Percentiles rank a stretch among this genome's conserved stretches.
These are phyloP conservation scores for Prionailurus bengalensis DNA, from an alignment of 2,113 vertebrate species.

Conservation along the genomic window DNA sequence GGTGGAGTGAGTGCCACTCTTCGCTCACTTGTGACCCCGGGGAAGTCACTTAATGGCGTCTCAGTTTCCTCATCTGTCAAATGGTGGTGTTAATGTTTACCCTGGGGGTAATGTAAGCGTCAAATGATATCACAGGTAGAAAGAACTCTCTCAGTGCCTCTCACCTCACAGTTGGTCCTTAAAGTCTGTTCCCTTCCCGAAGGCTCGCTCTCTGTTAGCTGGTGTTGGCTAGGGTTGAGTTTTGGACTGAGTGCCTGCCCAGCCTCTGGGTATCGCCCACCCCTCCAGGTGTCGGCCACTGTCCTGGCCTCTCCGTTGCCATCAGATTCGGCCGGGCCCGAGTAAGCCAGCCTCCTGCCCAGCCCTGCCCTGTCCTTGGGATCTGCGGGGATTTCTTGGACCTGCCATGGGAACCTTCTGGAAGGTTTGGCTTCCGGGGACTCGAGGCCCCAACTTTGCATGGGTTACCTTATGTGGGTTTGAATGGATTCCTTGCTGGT, in stretches of 20 bases:
- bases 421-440: neutral
- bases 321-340: neutral
- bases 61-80: neutral
- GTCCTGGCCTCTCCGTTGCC: neutral
- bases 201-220: rapidly evolving
- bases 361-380: neutral
- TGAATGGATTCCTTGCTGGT: neutral
- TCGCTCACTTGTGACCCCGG: neutral
- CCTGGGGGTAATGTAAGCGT: too few species aligned
- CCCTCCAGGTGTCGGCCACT: neutral
- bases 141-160: too few species aligned
- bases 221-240: too few species aligned
- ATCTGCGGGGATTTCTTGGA: rapidly evolving
- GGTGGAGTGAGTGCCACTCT: neutral
- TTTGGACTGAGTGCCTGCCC: rapidly evolving
- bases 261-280: rapidly evolving
- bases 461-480: too few species aligned
- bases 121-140: rapidly evolving
- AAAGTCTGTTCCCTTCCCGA: too few species aligned
- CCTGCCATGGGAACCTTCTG: neutral
- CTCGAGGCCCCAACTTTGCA: rapidly evolving
- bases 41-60: neutral
- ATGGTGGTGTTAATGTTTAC: neutral
- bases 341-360: neutral
- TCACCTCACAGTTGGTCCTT: rapidly evolving